Evolutionary conservation across 2,888 invertebrate genomes (phyloP), one percentile per base, ranked within the genome.

Genomic region (Drosophila acutilabella): DNA sequence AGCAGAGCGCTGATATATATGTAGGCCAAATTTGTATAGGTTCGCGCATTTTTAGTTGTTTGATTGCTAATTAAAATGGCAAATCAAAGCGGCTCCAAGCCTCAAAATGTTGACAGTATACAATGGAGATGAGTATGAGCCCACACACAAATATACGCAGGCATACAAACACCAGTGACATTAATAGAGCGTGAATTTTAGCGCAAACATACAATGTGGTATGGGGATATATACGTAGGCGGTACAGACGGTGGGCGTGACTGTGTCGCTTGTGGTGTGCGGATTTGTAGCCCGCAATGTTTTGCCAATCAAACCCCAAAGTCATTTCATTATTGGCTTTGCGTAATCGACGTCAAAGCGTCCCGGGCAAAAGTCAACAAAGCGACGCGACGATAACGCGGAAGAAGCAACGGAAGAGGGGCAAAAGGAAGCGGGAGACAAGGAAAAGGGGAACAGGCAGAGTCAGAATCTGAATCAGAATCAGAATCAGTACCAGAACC

Each of bases 261-360:
- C 52, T 36, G 60, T 47, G 58, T 42, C 18, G 13, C 42, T 45
- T 79, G 64, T 82, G 72, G 73, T 68, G 65, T 56, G 79, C 71
- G 71, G 78, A 86, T 86, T 80, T 85, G 80, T 75, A 75, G 72
- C 81, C 81, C 77, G 71, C 88, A 82, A 84, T 90, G 90, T 88
- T 89, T 89, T 89, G 87, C 81, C 90, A 89, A 89, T 90, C 89
- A 90, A 86, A 86, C 88, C 89, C 86, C 89, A 89, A 88, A 90
- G 89, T 90, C 90, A 89, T 90, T 89, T 90, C 85, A 90, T 89
- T 89, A 89, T 89, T 90, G 90, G 89, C 90, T 89, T 89, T 85
- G 89, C 88, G 85, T 85, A 85, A 85, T 88, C 85, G 85, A 88
- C 89, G 82, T 89, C 89, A 89, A 86, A 89, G 88, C 88, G 73